A percentile compares a stretch with the other conserved stretches of the same genome.
These are phyloP conservation scores for Sebastes schlegelii DNA, from an alignment of 2,113 vertebrate species.

Conservation along the genomic window DNA sequence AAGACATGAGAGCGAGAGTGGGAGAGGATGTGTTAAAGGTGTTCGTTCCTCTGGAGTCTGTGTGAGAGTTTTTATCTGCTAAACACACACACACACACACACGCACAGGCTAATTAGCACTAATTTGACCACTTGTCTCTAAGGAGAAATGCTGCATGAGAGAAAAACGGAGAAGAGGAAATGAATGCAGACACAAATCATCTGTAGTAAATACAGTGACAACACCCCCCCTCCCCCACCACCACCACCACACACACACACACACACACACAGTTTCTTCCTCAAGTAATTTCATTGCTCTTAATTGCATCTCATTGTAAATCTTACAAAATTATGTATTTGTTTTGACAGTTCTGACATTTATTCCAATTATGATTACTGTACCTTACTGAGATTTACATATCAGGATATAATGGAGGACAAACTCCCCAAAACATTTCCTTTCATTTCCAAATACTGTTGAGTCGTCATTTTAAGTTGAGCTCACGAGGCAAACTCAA, in stretches of 20 bases:
- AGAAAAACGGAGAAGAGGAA: conserved; percentile 22
- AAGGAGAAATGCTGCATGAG: conserved; percentile 52
- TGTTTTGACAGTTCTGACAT: conserved; percentile 20
- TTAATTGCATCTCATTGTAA: not conserved
- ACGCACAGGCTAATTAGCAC: conserved; percentile 67
- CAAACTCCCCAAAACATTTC: not conserved
- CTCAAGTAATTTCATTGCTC: not conserved
- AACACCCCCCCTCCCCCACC: not conserved
- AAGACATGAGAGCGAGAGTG: conserved; percentile 81
- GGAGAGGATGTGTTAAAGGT: conserved; percentile 35
- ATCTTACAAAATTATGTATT: not conserved
- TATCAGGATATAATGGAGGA: not conserved
- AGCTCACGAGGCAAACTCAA: not conserved
- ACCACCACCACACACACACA: not conserved
- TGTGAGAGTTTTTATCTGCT: conserved; percentile 3
- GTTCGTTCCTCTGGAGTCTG: conserved; percentile 65
- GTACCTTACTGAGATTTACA: not conserved
- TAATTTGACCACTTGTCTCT: conserved; percentile 82
- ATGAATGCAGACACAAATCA: conserved; percentile 42
- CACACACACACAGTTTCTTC: not conserved
- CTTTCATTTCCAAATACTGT: not conserved
- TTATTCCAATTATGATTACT: conserved; percentile 1
- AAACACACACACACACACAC: not conserved
- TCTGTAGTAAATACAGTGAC: conserved; percentile 34
- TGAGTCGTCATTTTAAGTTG: not conserved